Evolutionary conservation across 2,797 vertebrate species (phyloP), one percentile per base, ranked within the genome.

Genomic region (Hydrophis major): DNA sequence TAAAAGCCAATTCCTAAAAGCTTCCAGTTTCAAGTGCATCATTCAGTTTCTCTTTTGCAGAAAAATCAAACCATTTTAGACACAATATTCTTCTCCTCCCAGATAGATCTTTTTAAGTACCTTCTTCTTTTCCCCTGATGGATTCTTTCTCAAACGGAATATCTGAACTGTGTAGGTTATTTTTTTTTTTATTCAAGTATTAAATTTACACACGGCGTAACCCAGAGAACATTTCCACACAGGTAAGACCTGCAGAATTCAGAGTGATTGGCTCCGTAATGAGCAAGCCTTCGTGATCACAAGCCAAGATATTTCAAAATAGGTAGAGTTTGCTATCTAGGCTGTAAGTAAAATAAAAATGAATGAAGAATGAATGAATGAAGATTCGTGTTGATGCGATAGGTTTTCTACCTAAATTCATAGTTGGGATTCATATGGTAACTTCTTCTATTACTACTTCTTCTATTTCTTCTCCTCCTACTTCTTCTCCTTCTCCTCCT

Each of bases 1-100:
- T 93, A 91, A 91, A 93, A 89, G 57, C n/a, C 11, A 89, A 86
- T 93, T 91, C 69, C 87, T 93, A 66, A 89, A 61, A 93, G 66
- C 56, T 55, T 18, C 60, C 56, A 42, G n/a, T 88, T 88, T 91
- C 89, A 88, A 93, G 89, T 83, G 28, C 42, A 87, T 90, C 61
- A 28, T 87, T 93, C 55, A 74, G 37, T 91, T 78, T 88, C 56
- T 27, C 14, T 42, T 56, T 18, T 1, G 18, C 53, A 74, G 3
- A 56, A 88, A 91, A 83, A 88, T 88, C 89, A 61, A 93, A 88
- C 25, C 27, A 27, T 55, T 93, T 88, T 42, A 78, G 55, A 88
- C 3, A 8, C 57, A 22, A 90, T 20, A 3, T 56, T 88, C 66
- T 61, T 11, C 12, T 91, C 47, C 47, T 91, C 55, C 89, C 57